Evolutionary conservation across 2,888 invertebrate species (phyloP).

Genomic region (Alsophila aescularia): DNA sequence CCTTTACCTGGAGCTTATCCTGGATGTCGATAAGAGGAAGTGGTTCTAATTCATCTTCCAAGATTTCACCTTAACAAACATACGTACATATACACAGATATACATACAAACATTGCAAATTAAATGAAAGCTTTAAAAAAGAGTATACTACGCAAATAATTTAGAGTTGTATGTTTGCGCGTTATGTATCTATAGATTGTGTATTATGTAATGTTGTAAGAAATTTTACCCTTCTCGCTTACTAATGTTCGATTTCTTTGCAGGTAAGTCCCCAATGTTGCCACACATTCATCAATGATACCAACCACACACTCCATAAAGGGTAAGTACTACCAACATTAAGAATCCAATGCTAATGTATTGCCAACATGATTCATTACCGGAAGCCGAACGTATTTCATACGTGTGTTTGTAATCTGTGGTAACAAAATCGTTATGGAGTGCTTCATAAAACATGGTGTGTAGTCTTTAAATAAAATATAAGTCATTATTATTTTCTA

Average conservation of each 20-base stretch:
- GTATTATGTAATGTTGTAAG: too few relatives aligned
- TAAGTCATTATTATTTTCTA: background rate
- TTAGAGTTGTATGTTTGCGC: too few relatives aligned
- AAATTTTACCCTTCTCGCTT: background rate
- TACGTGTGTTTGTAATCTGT: slow-evolving; percentile 16
- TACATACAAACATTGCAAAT: too few relatives aligned
- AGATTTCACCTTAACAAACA: too few relatives aligned
- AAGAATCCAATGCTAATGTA: slow-evolving; percentile 32
- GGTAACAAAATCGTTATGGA: slow-evolving; percentile 6
- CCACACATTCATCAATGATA: slow-evolving; percentile 37
- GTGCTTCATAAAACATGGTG: background rate
- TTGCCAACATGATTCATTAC: slow-evolving; percentile 47
- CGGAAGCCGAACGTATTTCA: slow-evolving; percentile 44
- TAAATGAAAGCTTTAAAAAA: too few relatives aligned
- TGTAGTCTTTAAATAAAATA: background rate
- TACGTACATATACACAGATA: too few relatives aligned
- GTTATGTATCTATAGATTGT: too few relatives aligned
- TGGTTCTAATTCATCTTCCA: too few relatives aligned
- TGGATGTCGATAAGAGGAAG: too few relatives aligned
- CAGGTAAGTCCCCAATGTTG: slow-evolving; percentile 46
- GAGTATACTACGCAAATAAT: too few relatives aligned
- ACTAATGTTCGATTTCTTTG: slow-evolving; percentile 31
- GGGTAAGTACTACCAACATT: slow-evolving; percentile 39
- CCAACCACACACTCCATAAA: slow-evolving; percentile 36
- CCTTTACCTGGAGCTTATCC: too few relatives aligned